A percentile compares a stretch with the other conserved stretches of the same genome.
Conservation (phyloP, 2,113 vertebrate genomes). For the Grallaria varia region DNA sequence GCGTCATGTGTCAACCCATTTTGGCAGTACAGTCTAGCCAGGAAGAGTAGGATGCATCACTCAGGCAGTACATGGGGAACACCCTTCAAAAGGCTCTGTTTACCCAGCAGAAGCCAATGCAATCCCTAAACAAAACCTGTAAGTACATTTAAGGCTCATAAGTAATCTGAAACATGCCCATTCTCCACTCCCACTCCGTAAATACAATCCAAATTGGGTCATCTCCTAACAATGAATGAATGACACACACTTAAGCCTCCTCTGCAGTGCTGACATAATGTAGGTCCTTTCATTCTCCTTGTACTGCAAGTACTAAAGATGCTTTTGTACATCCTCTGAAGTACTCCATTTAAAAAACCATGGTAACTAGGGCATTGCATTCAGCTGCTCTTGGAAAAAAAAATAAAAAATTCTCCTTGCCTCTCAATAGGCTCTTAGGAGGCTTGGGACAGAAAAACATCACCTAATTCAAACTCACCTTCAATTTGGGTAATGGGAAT, state of each 20-base stretch:
- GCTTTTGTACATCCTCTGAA: slow-evolving; percentile 46
- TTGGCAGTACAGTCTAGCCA: background rate
- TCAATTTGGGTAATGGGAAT: background rate
- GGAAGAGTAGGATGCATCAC: background rate
- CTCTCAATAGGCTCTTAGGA: slow-evolving; percentile 2
- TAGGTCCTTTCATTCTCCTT: background rate
- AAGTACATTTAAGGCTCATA: background rate
- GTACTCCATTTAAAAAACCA: background rate
- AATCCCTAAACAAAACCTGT: background rate
- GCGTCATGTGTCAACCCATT: background rate
- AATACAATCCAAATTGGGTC: slow-evolving; percentile 26
- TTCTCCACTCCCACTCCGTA: background rate
- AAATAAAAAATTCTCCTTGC: background rate
- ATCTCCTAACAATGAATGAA: background rate
- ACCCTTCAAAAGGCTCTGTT: background rate
- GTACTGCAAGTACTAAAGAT: slow-evolving; percentile 25
- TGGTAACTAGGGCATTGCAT: slow-evolving; percentile 2
- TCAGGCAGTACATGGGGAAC: background rate
- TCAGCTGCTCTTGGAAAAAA: slow-evolving; percentile 12
- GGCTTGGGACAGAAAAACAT: background rate
- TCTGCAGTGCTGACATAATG: background rate
- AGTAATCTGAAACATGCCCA: slow-evolving; percentile 5
- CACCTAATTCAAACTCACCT: background rate
- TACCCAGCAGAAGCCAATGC: background rate
- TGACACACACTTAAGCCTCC: background rate